Conservation (phyloP, 1,140 invertebrate species). For the Coenobita brevimanus region DNA sequence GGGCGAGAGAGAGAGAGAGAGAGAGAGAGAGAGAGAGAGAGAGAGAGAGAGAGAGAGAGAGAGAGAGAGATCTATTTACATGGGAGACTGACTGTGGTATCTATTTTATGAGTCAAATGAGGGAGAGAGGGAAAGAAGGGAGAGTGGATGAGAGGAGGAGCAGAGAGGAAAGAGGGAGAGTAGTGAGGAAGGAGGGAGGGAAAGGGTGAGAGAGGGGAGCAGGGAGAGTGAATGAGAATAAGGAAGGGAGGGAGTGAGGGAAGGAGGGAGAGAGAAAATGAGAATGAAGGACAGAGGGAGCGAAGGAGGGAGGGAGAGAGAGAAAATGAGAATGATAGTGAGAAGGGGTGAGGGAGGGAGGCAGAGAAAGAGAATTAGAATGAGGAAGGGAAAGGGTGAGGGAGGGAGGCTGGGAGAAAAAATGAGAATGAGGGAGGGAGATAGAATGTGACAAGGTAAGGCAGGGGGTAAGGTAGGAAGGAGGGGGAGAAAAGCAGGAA, state of each 20-base stretch:
- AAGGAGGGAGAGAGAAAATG: constrained; percentile 28
- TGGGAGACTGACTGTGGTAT: no score
- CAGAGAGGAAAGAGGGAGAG: constrained; percentile 5
- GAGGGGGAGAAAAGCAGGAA: constrained; percentile 20
- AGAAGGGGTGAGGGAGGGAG: constrained; percentile 32
- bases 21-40: constrained; percentile 37
- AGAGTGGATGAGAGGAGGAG: constrained; percentile 25
- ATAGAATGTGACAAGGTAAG: no score
- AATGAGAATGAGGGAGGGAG: constrained; percentile 33
- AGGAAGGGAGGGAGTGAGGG: constrained; percentile 25
- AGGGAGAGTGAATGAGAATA: not conserved
- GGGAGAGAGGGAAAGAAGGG: constrained; percentile 25
- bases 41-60: constrained; percentile 28
- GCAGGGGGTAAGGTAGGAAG: no score
- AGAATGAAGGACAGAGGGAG: constrained; percentile 22
- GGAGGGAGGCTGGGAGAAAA: constrained; percentile 20
- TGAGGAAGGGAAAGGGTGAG: constrained; percentile 23
- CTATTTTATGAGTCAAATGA: no score
- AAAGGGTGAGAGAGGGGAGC: constrained; percentile 37
- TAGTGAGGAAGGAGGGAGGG: constrained; percentile 7
- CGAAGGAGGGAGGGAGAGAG: constrained; percentile 14
- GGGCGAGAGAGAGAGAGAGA: constrained; percentile 32
- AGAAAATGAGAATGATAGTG: constrained; percentile 20
- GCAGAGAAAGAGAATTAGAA: not conserved
- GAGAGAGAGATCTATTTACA: no score